Conservation (phyloP, 2,797 vertebrate species). For the Propithecus deckenii region DNA sequence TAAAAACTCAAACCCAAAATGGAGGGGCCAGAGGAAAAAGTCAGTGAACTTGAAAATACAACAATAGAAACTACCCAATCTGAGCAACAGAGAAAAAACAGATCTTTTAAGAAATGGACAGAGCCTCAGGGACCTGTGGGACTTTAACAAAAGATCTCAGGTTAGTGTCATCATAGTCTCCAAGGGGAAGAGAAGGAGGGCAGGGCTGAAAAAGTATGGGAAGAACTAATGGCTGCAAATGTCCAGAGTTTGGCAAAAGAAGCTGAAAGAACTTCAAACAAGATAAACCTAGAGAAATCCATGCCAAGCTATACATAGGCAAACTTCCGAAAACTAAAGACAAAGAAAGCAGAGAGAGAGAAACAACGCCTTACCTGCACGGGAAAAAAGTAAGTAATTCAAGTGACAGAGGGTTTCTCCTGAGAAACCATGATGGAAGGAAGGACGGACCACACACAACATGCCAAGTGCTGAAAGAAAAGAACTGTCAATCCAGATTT, state of each 20-base stretch:
- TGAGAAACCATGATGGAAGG: background rate
- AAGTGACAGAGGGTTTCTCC: background rate
- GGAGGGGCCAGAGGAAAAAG: background rate
- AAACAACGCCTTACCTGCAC: background rate
- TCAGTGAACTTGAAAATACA: background rate
- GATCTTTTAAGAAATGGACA: background rate
- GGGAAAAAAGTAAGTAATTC: background rate
- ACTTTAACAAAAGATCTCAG: background rate
- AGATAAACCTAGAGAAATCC: background rate
- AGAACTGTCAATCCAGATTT: background rate
- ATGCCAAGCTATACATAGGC: fast-evolving
- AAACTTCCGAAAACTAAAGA: background rate
- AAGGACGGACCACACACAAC: background rate
- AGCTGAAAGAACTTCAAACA: background rate
- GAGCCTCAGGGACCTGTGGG: background rate
- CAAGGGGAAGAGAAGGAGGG: too few relatives aligned
- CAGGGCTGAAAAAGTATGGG: background rate
- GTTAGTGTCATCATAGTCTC: background rate
- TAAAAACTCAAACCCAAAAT: background rate
- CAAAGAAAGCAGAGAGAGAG: background rate
- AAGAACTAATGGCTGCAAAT: background rate
- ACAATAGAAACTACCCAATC: background rate
- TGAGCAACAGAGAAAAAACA: background rate
- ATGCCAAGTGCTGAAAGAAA: fast-evolving
- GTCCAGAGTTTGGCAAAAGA: background rate